Conservation (phyloP, 2,888 invertebrate species). For the Drosophila recens region DNA sequence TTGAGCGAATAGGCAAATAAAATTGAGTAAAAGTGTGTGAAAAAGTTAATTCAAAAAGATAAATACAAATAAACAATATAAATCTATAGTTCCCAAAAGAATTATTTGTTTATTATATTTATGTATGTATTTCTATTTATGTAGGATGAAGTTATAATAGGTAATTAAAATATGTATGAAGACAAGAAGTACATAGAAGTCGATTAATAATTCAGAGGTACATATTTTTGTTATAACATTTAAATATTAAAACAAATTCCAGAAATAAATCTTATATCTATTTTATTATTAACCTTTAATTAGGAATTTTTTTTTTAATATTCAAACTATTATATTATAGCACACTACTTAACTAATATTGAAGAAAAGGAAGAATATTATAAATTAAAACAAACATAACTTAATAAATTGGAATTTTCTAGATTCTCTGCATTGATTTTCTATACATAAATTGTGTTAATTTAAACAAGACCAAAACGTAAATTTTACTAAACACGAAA, state of each 20-base stretch:
- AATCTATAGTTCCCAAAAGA: slow-evolving; percentile 9
- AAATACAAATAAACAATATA: slow-evolving; percentile 27
- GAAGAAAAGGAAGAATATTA: too few species aligned
- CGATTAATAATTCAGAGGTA: not conserved
- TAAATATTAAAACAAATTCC: not conserved
- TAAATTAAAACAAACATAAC: too few species aligned
- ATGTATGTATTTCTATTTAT: not conserved
- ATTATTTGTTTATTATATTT: slow-evolving; percentile 6
- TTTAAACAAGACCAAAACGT: not conserved
- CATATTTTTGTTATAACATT: not conserved
- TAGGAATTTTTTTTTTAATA: too few species aligned
- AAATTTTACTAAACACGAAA: not conserved
- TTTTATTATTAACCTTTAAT: too few species aligned
- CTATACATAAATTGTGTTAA: not conserved
- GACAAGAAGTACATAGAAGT: not conserved
- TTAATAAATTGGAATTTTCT: not conserved
- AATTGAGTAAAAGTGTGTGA: slow-evolving; percentile 42
- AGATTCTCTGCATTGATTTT: too few species aligned
- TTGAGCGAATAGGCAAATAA: slow-evolving; percentile 45
- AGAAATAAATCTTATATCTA: too few species aligned
- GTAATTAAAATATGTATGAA: slow-evolving; percentile 3
- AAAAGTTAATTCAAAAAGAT: slow-evolving; percentile 43
- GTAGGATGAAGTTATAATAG: slow-evolving; percentile 13
- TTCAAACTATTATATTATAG: too few species aligned
- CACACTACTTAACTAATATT: too few species aligned